phyloP scores from a whole-genome alignment of 2,888 invertebrate genomes.

The Drosophila stalkeri region DNA sequence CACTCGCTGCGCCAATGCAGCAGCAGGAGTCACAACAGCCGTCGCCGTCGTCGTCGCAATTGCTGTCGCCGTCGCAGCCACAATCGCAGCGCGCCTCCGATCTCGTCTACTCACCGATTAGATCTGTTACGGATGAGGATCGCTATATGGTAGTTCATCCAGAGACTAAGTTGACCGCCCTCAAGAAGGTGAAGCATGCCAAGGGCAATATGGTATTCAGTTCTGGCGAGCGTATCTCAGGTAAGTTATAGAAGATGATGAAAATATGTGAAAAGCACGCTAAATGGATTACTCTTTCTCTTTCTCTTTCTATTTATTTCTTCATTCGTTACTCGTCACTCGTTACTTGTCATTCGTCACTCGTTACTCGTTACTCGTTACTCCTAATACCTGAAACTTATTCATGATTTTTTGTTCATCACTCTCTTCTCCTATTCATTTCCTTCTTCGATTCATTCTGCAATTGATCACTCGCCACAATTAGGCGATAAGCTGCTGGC shows the following conservation, averaged over 20 bases:
- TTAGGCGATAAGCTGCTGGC: constrained; percentile 79
- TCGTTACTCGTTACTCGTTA: background rate
- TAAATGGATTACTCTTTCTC: constrained; percentile 1
- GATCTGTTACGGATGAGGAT: constrained; percentile 65
- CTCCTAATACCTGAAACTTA: background rate
- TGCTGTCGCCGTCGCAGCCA: background rate
- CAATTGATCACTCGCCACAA: background rate
- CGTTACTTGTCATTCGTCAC: background rate
- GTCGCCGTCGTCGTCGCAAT: background rate
- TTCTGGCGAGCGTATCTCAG: constrained; percentile 74
- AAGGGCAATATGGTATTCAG: constrained; percentile 82
- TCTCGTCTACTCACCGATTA: constrained; percentile 73
- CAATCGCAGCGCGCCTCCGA: constrained; percentile 58
- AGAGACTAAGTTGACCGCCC: constrained; percentile 36
- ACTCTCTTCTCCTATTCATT: background rate
- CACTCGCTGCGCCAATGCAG: constrained; percentile 37
- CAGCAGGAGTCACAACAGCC: background rate
- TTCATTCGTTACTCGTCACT: background rate
- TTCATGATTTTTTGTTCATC: background rate
- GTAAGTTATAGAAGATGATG: constrained; percentile 53
- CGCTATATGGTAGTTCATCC: constrained; percentile 71
- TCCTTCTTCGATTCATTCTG: too few species aligned
- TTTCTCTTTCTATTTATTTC: background rate
- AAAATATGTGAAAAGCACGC: background rate
- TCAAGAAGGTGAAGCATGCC: constrained; percentile 77